phyloP scores from a whole-genome alignment of 2,113 vertebrate genomes.

The Orthonyx spaldingii region DNA sequence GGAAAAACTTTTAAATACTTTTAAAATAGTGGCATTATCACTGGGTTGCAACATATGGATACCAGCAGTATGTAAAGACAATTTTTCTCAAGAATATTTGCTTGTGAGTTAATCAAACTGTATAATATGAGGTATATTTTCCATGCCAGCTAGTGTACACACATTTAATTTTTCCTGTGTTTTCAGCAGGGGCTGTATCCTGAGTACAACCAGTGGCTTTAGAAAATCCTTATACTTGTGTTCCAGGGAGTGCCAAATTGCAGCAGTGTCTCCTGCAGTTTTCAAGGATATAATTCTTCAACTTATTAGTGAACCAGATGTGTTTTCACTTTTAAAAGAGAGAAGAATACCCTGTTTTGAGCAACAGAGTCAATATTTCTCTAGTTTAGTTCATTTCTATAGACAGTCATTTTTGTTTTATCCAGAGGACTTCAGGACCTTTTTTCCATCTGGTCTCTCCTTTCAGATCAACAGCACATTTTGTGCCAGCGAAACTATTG shows the following conservation, averaged over 20 bases:
- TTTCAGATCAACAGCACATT: not conserved
- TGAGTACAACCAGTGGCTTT: not conserved
- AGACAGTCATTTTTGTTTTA: not conserved
- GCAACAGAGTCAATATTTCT: not conserved
- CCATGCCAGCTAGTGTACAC: not conserved
- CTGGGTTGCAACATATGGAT: not conserved
- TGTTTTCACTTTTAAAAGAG: not conserved
- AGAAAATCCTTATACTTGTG: not conserved
- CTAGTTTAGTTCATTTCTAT: not conserved
- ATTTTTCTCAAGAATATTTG: not conserved
- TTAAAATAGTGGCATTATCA: not conserved
- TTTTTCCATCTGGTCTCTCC: not conserved
- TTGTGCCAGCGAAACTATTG: not conserved
- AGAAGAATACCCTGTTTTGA: not conserved
- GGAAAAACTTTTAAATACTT: conserved; percentile 30
- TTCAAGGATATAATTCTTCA: not conserved
- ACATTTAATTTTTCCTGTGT: not conserved
- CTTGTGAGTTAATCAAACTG: not conserved
- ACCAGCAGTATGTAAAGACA: not conserved
- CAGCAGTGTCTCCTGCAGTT: not conserved
- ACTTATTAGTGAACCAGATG: not conserved
- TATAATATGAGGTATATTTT: not conserved
- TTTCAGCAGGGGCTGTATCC: not conserved
- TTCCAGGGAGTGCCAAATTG: not conserved
- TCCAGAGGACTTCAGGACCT: not conserved